Evolutionary conservation across 2,888 invertebrate species (phyloP), one percentile per base, ranked within the genome.

Genomic region (Choristoneura rosaceana): DNA sequence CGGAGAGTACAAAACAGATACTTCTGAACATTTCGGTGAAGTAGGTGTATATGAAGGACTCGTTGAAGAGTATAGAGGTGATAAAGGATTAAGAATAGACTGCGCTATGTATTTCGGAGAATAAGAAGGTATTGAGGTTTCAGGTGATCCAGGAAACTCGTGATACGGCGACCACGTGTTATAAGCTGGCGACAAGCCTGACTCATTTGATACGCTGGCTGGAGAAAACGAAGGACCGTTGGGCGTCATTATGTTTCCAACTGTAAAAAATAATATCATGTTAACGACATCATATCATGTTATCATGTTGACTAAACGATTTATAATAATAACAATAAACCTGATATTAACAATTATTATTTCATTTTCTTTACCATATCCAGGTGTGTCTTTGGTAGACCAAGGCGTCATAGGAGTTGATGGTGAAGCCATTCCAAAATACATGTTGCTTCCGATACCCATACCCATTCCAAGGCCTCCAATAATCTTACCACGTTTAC

Each of bases 171-270:
- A 97, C 95, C 97, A 97, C 3, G 95, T 95, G 43, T 97, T 96
- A 85, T 97, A 97, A 0, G 96, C 96, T 0, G 98, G 98, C 10
- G 98, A 97, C 92, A 98, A 96, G 4, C 99, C 99, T 12, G 98
- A 98, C 0, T 98, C 98, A 85, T 99, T 99, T 7, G 98, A 98
- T 3, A 98, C 97, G 3, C 98, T 98, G 0, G 98, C 98, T 2
- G 99, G 99, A n/a, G 99, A 99, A 94, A 99, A 99, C 69, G 98
- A 98, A 0, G 99, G 99, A 3, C 98, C 99, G 52, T 98, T 98
- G 0, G 99, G 99, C 0, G 99, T 99, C 98, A 99, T 99, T 73
- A 98, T 99, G 90, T 97, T 97, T 73, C 98, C 97, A 84, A 95
- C 95, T 95, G 85, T 9, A 90, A 90, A 75, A 58, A 96, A 86